These are phyloP conservation scores for Notarius quadriscutis DNA, from an alignment of 2,113 vertebrate species.

Conservation along the genomic window DNA sequence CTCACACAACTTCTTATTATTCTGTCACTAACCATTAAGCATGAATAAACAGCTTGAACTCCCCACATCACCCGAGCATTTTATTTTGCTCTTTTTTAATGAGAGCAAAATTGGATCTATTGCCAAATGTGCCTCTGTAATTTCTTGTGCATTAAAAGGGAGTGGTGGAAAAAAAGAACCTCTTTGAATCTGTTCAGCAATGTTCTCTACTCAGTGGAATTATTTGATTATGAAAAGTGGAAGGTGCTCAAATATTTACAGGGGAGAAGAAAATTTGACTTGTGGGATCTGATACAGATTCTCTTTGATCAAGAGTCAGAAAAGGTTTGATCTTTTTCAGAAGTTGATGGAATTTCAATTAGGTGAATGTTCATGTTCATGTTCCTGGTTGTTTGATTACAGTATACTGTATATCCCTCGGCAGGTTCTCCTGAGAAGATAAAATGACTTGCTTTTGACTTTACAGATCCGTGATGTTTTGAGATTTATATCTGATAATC, in stretches of 20 bases:
- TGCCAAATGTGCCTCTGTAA: constrained; percentile 44
- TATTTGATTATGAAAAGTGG: constrained; percentile 51
- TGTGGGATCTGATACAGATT: constrained; percentile 38
- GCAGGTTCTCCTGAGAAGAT: background rate
- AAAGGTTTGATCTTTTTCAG: constrained; percentile 18
- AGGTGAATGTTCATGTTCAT: background rate
- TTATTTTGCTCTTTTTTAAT: constrained; percentile 56
- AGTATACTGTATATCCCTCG: background rate
- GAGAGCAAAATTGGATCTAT: constrained; percentile 55
- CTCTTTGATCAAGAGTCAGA: constrained; percentile 47
- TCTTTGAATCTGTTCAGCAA: constrained; percentile 47
- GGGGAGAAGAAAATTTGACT: constrained; percentile 39
- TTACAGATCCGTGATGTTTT: background rate
- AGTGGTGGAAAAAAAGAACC: background rate
- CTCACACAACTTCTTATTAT: constrained; percentile 54
- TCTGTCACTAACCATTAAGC: constrained; percentile 58
- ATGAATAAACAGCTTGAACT: constrained; percentile 56
- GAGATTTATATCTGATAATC: background rate
- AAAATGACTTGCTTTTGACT: background rate
- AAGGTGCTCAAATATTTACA: constrained; percentile 51
- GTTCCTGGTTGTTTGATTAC: background rate
- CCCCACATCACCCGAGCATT: constrained; percentile 44
- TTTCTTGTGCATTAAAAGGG: constrained; percentile 51
- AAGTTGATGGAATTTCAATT: constrained; percentile 14
- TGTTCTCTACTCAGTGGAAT: constrained; percentile 38